phyloP scores from a whole-genome alignment of 1,140 invertebrate species.

The Rhysida immarginata region DNA sequence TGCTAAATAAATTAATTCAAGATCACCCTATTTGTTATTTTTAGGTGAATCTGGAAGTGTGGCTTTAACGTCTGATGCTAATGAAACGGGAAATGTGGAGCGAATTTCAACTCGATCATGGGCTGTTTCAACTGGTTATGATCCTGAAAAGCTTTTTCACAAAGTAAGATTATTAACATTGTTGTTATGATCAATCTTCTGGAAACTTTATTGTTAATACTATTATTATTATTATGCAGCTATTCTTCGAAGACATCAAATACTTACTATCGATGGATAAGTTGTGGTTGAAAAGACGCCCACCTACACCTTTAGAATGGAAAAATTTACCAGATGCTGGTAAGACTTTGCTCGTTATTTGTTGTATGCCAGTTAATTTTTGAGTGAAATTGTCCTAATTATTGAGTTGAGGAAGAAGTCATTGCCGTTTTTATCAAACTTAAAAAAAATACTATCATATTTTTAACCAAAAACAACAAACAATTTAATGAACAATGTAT shows the following conservation, averaged over 20 bases:
- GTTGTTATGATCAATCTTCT: too few species aligned
- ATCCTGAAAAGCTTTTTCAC: constrained; percentile 46
- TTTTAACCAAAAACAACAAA: too few species aligned
- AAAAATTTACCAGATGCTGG: constrained; percentile 45
- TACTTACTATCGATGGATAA: constrained; percentile 90
- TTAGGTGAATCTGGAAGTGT: constrained; percentile 37
- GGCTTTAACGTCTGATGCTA: constrained; percentile 33
- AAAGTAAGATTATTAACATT: constrained; percentile 28
- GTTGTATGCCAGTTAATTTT: not conserved
- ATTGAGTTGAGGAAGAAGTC: not conserved
- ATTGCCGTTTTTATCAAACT: not conserved
- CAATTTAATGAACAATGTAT: too few species aligned
- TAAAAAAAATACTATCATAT: too few species aligned
- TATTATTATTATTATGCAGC: constrained; percentile 40
- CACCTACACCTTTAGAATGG: constrained; percentile 67
- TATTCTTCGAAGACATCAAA: constrained; percentile 90
- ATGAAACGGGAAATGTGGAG: constrained; percentile 50
- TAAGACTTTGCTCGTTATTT: too few species aligned
- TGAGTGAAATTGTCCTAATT: not conserved
- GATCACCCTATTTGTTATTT: too few species aligned
- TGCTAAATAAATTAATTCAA: too few species aligned
- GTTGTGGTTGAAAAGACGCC: constrained; percentile 73
- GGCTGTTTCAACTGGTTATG: constrained; percentile 68
- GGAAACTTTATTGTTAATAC: too few species aligned
- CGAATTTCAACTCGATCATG: constrained; percentile 76